Evolutionary conservation across 1,140 invertebrate species (phyloP).

Genomic region (Drosophila lini): DNA sequence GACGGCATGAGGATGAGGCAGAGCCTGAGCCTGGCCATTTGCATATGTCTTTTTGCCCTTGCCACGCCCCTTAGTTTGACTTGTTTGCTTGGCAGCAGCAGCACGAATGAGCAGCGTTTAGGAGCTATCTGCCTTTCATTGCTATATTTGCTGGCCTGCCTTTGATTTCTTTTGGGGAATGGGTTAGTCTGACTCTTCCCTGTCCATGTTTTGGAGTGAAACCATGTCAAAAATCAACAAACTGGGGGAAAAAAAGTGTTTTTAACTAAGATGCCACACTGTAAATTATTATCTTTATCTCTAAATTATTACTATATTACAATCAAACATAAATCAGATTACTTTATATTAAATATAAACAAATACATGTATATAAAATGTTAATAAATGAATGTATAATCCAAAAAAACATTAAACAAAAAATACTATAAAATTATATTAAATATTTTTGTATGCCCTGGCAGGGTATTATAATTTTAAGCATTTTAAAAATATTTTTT

Average conservation of each 20-base stretch:
- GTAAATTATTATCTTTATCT: background rate
- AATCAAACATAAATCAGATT: no score
- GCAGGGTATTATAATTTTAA: no score
- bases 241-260: background rate
- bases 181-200: slow-evolving; percentile 3
- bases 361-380: no score
- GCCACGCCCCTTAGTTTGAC: slow-evolving; percentile 7
- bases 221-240: slow-evolving; percentile 19
- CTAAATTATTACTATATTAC: no score
- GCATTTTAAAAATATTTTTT: background rate
- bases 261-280: background rate
- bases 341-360: no score
- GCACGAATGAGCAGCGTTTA: slow-evolving; percentile 68
- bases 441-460: no score
- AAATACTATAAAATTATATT: no score
- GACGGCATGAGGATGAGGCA: slow-evolving; percentile 31
- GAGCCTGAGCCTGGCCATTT: slow-evolving; percentile 69
- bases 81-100: slow-evolving; percentile 56
- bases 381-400: no score
- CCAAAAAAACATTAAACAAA: no score
- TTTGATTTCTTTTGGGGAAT: slow-evolving; percentile 50
- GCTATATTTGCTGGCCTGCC: slow-evolving; percentile 66
- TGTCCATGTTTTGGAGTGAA: background rate
- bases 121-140: slow-evolving; percentile 72
- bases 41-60: slow-evolving; percentile 63